Conservation (phyloP, 2,113 vertebrate genomes). For the Xiphias gladius region DNA sequence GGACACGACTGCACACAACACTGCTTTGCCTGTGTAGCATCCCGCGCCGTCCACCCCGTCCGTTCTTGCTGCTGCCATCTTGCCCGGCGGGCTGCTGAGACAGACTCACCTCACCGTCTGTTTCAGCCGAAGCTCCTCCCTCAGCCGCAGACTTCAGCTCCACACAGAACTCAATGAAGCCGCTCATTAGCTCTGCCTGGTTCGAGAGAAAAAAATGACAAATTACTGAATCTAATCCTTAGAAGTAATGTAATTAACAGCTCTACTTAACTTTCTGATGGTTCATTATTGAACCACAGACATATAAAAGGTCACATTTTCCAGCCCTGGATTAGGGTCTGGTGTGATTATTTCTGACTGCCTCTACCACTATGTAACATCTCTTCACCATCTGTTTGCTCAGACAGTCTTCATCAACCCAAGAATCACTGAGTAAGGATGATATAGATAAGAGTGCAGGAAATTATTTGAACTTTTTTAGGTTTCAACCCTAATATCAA, state of each 20-base stretch:
- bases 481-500: constrained; percentile 1
- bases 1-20: constrained; percentile 89
- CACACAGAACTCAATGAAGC: constrained; percentile 94
- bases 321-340: constrained; percentile 32
- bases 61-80: constrained; percentile 59
- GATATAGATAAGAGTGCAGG: background rate
- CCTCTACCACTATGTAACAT: constrained; percentile 27
- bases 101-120: constrained; percentile 32
- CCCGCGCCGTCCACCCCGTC: constrained; percentile 78
- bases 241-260: background rate
- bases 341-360: constrained; percentile 18
- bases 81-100: constrained; percentile 60
- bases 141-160: constrained; percentile 85
- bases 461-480: background rate
- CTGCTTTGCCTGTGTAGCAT: constrained; percentile 89
- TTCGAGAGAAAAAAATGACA: background rate
- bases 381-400: constrained; percentile 36
- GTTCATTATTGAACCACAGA: constrained; percentile 1
- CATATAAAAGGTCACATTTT: background rate
- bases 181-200: constrained; percentile 93
- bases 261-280: constrained; percentile 4
- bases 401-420: background rate
- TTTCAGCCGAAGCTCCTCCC: constrained; percentile 61
- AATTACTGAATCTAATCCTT: background rate
- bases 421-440: background rate